Evolutionary conservation across 2,888 invertebrate species (phyloP).

Genomic region (Tachina grossa): DNA sequence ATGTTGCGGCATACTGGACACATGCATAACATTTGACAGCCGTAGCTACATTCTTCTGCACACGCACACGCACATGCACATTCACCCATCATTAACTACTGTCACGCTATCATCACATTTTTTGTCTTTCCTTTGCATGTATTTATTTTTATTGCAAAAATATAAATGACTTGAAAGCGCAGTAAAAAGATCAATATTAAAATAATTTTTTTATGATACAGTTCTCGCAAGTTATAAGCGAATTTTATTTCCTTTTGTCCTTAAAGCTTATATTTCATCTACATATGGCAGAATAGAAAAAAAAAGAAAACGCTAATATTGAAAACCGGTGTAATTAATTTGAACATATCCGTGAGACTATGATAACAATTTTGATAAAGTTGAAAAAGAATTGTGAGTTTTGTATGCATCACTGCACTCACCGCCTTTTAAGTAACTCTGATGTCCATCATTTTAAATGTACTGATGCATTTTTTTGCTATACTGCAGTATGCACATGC

Average conservation of each 20-base stretch:
- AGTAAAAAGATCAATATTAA: slow-evolving; percentile 11
- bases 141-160: slow-evolving; percentile 19
- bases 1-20: background rate
- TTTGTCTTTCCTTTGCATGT: background rate
- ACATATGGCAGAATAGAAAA: background rate
- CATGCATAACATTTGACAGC: slow-evolving; percentile 15
- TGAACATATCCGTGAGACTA: slow-evolving; percentile 62
- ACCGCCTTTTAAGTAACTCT: slow-evolving; percentile 28
- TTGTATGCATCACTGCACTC: slow-evolving; percentile 12
- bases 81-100: slow-evolving; percentile 65
- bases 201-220: slow-evolving; percentile 16
- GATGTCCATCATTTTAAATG: slow-evolving; percentile 44
- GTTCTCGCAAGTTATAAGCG: slow-evolving; percentile 10
- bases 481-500: background rate
- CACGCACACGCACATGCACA: background rate
- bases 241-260: slow-evolving; percentile 29
- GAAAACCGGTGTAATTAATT: slow-evolving; percentile 66
- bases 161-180: slow-evolving; percentile 35
- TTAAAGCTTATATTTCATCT: background rate
- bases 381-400: slow-evolving; percentile 24
- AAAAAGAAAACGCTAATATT: slow-evolving; percentile 37
- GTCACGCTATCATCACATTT: slow-evolving; percentile 62
- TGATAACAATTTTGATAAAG: slow-evolving; percentile 60
- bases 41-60: background rate
- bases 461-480: slow-evolving; percentile 40